phyloP scores from a whole-genome alignment of 2,888 invertebrate species.

The Xestoiulus laeticollis region DNA sequence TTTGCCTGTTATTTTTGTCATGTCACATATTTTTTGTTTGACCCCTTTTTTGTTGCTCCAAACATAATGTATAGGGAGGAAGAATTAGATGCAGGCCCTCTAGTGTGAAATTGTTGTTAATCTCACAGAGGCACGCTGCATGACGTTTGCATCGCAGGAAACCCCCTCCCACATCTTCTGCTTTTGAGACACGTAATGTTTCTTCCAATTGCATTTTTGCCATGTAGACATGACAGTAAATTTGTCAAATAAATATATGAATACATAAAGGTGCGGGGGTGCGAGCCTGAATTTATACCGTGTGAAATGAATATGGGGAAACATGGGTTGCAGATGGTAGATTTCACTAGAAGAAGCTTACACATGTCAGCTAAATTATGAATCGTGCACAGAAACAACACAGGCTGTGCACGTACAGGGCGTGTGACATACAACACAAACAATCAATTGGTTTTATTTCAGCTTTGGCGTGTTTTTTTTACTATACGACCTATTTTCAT shows the following conservation, averaged over 20 bases:
- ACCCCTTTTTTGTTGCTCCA: background rate
- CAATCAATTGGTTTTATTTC: background rate
- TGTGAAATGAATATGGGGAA: conserved; percentile 40
- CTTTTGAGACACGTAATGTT: background rate
- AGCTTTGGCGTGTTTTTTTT: background rate
- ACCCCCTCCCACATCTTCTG: background rate
- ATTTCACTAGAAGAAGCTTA: background rate
- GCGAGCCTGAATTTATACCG: conserved; percentile 32
- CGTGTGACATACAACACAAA: conserved; percentile 16
- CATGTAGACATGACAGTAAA: conserved; percentile 30
- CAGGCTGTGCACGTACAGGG: conserved; percentile 35
- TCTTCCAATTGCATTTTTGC: conserved; percentile 30
- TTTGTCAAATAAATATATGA: conserved; percentile 43
- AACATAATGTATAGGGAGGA: background rate
- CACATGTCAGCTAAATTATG: conserved; percentile 35
- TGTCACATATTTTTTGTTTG: conserved; percentile 15
- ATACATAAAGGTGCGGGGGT: conserved; percentile 43
- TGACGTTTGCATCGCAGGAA: conserved; percentile 4
- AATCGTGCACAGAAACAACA: conserved; percentile 35
- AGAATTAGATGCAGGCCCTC: conserved; percentile 23
- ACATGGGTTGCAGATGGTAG: conserved; percentile 35
- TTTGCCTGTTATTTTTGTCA: conserved; percentile 30
- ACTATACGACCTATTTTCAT: background rate
- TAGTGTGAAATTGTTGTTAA: conserved; percentile 43
- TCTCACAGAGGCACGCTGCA: background rate